Conservation (phyloP, 2,888 invertebrate genomes). For the Periphyllus acericola region DNA sequence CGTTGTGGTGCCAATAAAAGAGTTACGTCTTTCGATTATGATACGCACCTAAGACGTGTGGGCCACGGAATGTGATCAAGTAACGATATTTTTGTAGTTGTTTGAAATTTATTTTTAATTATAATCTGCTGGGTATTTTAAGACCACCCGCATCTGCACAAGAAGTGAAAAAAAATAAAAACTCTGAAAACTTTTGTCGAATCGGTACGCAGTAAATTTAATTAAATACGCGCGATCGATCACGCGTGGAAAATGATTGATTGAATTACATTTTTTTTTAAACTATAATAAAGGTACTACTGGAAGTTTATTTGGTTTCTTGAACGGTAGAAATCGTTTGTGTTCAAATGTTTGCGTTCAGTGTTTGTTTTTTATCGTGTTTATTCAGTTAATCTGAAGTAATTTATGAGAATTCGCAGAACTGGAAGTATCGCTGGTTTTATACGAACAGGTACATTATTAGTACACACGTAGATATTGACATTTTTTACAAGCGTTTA, state of each 20-base stretch:
- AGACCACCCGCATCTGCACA: not conserved
- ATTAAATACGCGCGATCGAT: not conserved
- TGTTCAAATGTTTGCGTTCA: too few species aligned
- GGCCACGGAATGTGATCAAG: slow-evolving; percentile 3
- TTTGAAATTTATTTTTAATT: slow-evolving; percentile 40
- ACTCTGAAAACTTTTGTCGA: not conserved
- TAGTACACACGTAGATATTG: too few species aligned
- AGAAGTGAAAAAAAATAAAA: not conserved
- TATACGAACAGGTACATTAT: too few species aligned
- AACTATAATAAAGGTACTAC: not conserved
- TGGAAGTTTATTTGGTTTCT: too few species aligned
- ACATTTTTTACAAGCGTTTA: too few species aligned
- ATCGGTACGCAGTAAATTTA: not conserved
- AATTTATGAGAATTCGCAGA: too few species aligned
- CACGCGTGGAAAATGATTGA: not conserved
- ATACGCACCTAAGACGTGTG: not conserved
- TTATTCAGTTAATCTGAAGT: too few species aligned
- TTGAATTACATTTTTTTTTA: not conserved
- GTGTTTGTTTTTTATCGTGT: too few species aligned
- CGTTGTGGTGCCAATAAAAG: slow-evolving; percentile 39
- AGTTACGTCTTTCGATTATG: slow-evolving; percentile 20
- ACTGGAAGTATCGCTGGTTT: too few species aligned
- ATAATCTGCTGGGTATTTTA: slow-evolving; percentile 15
- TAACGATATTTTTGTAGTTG: not conserved
- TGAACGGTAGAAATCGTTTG: too few species aligned